Base-by-base conservation (phyloP, 2,888 invertebrate species). In the Hirtodrosophila alboralis region DNA sequence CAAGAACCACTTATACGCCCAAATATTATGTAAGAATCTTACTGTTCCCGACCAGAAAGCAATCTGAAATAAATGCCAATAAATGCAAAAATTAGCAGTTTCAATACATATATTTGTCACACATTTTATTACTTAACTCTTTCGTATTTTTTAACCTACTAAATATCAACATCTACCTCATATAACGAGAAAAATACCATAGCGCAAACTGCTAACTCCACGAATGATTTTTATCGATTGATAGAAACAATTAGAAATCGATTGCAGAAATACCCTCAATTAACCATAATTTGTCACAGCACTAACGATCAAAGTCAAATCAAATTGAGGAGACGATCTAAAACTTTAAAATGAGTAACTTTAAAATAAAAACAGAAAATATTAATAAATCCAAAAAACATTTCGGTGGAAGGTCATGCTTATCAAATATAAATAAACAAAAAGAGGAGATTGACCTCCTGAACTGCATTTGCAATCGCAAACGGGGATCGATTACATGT, bases 401-500 rank as follows among this genome's bases (percentile, higher is more conserved):
- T n/a, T 9, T 8, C 37, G 33, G 33, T 10, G 6, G 14, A 9
- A 13, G 12, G n/a, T n/a, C n/a, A n/a, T n/a, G n/a, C n/a, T n/a
- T n/a, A n/a, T 2, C 9, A 3, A 0, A n/a, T 5, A 10, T 37
- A 10, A 0, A 9, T n/a, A 36, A 54, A 2, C 13, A 23, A 0
- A 9, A 7, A 0, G 30, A 53, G 5, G 40, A 10, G 4, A 10
- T 3, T 6, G 3, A 3, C 7, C 1, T 1, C 0, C 7, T 14
- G 1, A 26, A 3, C 3, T 77, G 77, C 43, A 63, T 77, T 31
- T 77, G 77, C 14, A 12, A 75, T 2, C 75, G 77, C 0, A 65
- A 52, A 3, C 62, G 63, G 0, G 51, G 59, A 1, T 9, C 57
- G 0, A 62, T 77, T 10, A 14, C 14, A 4, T 77, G 77, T 52